Base-by-base conservation (phyloP, 2,797 vertebrate species). In the Poliocrania exsul region DNA sequence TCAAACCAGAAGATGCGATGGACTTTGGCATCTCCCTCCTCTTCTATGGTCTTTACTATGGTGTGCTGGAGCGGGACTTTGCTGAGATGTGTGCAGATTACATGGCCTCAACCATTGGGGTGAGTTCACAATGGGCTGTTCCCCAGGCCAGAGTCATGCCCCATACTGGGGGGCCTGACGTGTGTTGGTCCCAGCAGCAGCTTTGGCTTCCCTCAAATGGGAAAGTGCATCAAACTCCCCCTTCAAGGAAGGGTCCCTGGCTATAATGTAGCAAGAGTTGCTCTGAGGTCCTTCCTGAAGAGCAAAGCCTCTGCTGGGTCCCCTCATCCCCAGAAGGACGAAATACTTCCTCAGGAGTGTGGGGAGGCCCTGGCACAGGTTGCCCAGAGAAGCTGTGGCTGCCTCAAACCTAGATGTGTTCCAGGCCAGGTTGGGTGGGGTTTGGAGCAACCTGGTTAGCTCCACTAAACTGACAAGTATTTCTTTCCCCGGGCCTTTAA, bases 81-180 rank as follows among this genome's bases (percentile, higher is more conserved):
- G 99, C 99, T 2, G 99, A 99, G 97, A 99, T 99, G 99, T 99
- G 99, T 96, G 99, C 99, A 0, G 99, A 99, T 96, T 99, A 99
- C 97, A 99, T 99, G 99, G 99, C 99, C 10, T 99, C 99, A 6
- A 99, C 99, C 4, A 98, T 99, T 33, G 99, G 99, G 97, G 99
- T 99, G 96, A 98, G 98, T 92, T 60, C 40, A 17, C 0, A 0
- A 31, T 0, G 3, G 5, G 20, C 37, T 14, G 16, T 23, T 7
- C 29, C 46, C 56, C 17, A 7, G 46, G 16, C 16, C 7, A 47
- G 13, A 16, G 29, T 3, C 38, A n/a, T 69, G 25, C 23, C 49
- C 53, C 0, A 0, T 6, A 11, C 2, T 1, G 14, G 35, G 26
- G 44, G 6, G 7, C 21, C 33, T 13, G 47, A 18, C 35, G 25